Conservation (phyloP, 2,113 vertebrate species). For the Microtus ochrogaster region DNA sequence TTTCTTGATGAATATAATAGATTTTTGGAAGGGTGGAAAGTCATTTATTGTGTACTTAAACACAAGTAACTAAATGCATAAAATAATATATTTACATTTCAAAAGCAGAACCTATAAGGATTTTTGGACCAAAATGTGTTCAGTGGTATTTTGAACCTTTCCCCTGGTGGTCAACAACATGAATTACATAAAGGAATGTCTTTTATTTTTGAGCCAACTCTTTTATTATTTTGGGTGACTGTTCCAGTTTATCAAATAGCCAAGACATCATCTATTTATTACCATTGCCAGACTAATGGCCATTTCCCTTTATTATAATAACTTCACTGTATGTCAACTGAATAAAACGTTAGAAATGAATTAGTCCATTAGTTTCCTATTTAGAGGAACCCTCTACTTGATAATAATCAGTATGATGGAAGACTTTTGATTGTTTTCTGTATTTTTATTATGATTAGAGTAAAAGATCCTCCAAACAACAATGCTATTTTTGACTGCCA, state of each 20-base stretch:
- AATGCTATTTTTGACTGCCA: background rate
- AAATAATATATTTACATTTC: constrained; percentile 36
- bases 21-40: background rate
- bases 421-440: constrained; percentile 11
- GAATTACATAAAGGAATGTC: constrained; percentile 41
- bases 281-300: background rate
- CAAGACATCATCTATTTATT: constrained; percentile 22
- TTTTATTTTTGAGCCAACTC: constrained; percentile 40
- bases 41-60: background rate
- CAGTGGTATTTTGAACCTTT: constrained; percentile 29
- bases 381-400: background rate
- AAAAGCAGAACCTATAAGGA: background rate
- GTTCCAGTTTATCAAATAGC: constrained; percentile 20
- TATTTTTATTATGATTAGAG: background rate
- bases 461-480: background rate
- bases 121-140: constrained; percentile 44
- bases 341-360: background rate
- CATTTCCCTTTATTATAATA: background rate
- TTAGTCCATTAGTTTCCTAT: background rate
- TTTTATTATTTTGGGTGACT: constrained; percentile 18
- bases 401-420: background rate
- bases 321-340: constrained; percentile 6
- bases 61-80: background rate
- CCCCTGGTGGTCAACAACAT: constrained; percentile 21
- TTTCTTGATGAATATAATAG: background rate